phyloP scores from a whole-genome alignment of 2,113 vertebrate genomes.

The Elgaria multicarinata region DNA sequence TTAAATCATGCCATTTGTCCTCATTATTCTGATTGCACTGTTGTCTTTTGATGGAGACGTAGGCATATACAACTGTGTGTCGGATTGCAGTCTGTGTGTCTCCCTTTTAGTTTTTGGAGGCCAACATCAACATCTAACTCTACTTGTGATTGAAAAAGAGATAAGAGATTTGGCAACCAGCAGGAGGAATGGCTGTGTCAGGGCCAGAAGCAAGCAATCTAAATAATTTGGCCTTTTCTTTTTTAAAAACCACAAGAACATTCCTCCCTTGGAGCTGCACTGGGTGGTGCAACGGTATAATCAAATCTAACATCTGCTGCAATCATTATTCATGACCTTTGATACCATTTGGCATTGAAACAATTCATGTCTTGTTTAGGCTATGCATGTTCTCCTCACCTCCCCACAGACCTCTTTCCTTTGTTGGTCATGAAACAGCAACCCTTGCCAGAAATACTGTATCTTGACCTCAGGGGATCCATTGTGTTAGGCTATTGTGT shows the following conservation, averaged over 20 bases:
- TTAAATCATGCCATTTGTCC: neutral
- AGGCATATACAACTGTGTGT: neutral
- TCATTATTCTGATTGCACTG: neutral
- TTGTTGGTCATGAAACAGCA: neutral
- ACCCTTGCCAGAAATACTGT: neutral
- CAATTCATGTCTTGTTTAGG: neutral
- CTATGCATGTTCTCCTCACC: neutral
- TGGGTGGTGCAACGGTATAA: conserved; percentile 11
- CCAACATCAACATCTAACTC: neutral
- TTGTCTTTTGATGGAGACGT: neutral
- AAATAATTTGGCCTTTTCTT: conserved; percentile 9
- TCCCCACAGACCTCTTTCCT: neutral
- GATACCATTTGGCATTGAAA: conserved; percentile 7
- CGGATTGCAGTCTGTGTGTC: neutral
- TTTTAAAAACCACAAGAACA: conserved; percentile 18
- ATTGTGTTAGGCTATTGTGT: neutral
- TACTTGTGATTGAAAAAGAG: neutral
- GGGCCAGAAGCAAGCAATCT: conserved; percentile 25
- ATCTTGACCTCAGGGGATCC: neutral
- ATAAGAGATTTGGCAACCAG: conserved; percentile 8
- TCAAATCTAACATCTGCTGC: neutral
- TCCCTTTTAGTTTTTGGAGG: neutral
- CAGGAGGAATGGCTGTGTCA: conserved; percentile 27
- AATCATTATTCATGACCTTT: conserved; percentile 2
- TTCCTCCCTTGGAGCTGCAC: conserved; percentile 31